Conservation (phyloP, 2,888 invertebrate genomes). For the Hartigia nigra region DNA sequence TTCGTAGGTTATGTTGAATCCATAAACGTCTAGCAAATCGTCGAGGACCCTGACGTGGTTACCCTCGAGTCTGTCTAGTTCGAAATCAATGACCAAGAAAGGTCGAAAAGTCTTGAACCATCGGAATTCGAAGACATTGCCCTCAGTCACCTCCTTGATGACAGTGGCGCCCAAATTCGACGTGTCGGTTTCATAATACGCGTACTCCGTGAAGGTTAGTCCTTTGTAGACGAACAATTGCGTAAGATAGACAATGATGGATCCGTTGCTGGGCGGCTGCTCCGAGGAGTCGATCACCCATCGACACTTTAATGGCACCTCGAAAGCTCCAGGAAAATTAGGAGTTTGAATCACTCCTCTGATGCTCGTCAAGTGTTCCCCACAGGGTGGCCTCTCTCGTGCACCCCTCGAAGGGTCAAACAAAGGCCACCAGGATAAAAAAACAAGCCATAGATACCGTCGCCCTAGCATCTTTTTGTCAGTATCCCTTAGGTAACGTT, state of each 20-base stretch:
- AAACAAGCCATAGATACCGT: neutral
- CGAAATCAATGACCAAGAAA: conserved; percentile 83
- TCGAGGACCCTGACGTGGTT: conserved; percentile 86
- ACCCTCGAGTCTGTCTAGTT: conserved; percentile 78
- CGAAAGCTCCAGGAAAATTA: conserved; percentile 84
- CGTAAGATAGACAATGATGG: conserved; percentile 87
- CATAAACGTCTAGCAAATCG: conserved; percentile 85
- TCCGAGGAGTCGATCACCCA: conserved; percentile 88
- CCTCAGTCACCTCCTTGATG: conserved; percentile 78
- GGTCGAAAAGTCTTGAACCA: conserved; percentile 76
- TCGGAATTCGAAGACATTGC: conserved; percentile 73
- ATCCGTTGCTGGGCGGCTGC: conserved; percentile 69
- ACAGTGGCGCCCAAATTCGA: conserved; percentile 75
- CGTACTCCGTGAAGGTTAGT: conserved; percentile 80
- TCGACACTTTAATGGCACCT: conserved; percentile 84
- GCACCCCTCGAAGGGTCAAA: neutral
- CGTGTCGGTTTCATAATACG: conserved; percentile 77
- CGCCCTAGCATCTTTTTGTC: neutral
- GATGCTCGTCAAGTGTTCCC: conserved; percentile 74
- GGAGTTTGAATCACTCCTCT: conserved; percentile 84
- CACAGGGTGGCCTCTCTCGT: conserved; percentile 67
- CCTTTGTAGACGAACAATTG: conserved; percentile 88
- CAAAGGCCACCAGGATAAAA: neutral
- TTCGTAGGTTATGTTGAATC: conserved; percentile 93
- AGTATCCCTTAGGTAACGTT: neutral